Conservation (phyloP, 2,797 vertebrate species). For the Leuciscus waleckii region DNA sequence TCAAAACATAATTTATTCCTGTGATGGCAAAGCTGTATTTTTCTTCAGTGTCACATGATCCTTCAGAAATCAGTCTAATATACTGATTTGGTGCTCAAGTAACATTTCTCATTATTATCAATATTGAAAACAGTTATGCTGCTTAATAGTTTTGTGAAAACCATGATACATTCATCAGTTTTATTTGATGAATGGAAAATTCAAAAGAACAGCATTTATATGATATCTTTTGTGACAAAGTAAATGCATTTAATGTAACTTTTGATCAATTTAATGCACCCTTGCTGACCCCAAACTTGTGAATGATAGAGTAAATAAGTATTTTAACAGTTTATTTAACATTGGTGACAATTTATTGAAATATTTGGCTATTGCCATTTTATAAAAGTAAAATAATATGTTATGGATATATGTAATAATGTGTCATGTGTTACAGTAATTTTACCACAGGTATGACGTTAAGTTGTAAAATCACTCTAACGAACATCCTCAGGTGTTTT, state of each 20-base stretch:
- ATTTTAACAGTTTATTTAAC: not conserved
- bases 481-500: not conserved
- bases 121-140: not conserved
- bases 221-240: not conserved
- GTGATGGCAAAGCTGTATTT: not conserved
- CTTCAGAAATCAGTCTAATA: not conserved
- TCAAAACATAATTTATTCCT: not conserved
- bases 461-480: not conserved
- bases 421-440: not conserved
- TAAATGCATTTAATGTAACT: not conserved
- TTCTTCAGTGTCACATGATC: not conserved
- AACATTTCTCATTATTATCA: not conserved
- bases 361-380: not conserved
- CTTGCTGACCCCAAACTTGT: not conserved
- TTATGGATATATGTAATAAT: no score
- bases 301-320: not conserved
- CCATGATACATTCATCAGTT: not conserved
- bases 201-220: not conserved
- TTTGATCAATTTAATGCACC: not conserved
- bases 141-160: no score
- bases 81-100: not conserved
- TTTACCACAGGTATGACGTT: not conserved
- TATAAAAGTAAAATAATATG: not conserved
- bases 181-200: not conserved
- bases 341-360: not conserved